Base-by-base conservation (phyloP, 1,140 invertebrate genomes). In the Drosophila funebris region DNA sequence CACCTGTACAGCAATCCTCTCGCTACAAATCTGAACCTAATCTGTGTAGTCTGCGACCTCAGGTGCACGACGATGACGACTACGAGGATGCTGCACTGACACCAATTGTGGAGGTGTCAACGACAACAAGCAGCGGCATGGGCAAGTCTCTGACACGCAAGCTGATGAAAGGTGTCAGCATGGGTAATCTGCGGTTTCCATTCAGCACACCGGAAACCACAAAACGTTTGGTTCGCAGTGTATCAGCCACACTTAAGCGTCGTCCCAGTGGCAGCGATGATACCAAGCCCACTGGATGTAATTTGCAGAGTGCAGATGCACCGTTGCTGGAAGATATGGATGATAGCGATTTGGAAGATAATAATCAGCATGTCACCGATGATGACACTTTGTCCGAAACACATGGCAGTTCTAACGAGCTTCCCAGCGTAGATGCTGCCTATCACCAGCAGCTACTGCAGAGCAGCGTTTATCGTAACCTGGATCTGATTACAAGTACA, bases 151-250 rank as follows among this genome's bases (percentile, higher is more conserved):
- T 91, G 5, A 91, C 87, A 8, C 87, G 89, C 6, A 91, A 91
- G 27, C 61, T 92, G n/a, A 90, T 92, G 76, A 92, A 91, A 41
- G 91, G 91, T 27, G 91, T 91, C 4, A 92, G 91, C 75, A 90
- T 92, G 84, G 82, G 81, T 8, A 92, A 91, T 56, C 64, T 92
- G 3, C 76, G 81, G 27, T 89, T 91, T 53, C 83, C 85, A 0
- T 91, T 91, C 56, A 89, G 76, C 62, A 90, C 89, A 0, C 85
- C 82, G 13, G 88, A 91, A 43, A 90, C 90, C 13, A 91, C 83
- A 0, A 91, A 90, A 14, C 76, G 88, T 3, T 68, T 91, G 56
- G 90, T 90, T 7, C 78, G 90, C 8, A 90, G 80, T 16, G 90
- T 91, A 1, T 90, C 87, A 5, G 82, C 90, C 9, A 83, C 83